Percentiles rank a stretch among this genome's conserved stretches.
Evolutionary conservation across 1,140 invertebrate species (phyloP).

Genomic region (Cydia fagiglandana): DNA sequence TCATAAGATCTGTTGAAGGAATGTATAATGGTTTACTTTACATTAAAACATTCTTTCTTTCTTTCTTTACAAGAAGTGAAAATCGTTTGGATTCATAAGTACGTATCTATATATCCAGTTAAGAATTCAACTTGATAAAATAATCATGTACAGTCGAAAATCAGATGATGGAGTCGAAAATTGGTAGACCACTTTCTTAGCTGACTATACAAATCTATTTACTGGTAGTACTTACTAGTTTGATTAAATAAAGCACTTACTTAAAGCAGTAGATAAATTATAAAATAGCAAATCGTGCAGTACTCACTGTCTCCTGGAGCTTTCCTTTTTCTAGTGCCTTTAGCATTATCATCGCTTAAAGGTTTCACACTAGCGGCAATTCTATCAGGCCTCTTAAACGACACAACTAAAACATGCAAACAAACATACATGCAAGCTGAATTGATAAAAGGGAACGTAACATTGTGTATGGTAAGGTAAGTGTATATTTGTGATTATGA

Average conservation of each 20-base stretch:
- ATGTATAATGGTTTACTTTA: too few relatives aligned
- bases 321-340: slow-evolving; percentile 84
- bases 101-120: too few relatives aligned
- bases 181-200: too few relatives aligned
- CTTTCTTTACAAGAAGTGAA: too few relatives aligned
- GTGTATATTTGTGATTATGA: background rate
- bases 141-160: too few relatives aligned
- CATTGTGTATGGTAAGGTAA: background rate
- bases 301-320: slow-evolving; percentile 86
- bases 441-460: background rate
- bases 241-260: slow-evolving; percentile 9
- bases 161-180: too few relatives aligned
- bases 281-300: slow-evolving; percentile 41
- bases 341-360: slow-evolving; percentile 53
- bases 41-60: too few relatives aligned
- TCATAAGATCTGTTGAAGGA: too few relatives aligned
- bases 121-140: too few relatives aligned
- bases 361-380: slow-evolving; percentile 54
- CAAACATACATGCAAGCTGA: slow-evolving; percentile 40
- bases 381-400: slow-evolving; percentile 74
- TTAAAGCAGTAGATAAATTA: background rate
- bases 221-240: too few relatives aligned
- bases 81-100: too few relatives aligned
- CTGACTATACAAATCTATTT: too few relatives aligned
- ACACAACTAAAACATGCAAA: slow-evolving; percentile 69